Evolutionary conservation across 1,140 invertebrate genomes (phyloP), one percentile per base, ranked within the genome.

Genomic region (Chrysopa pallens): DNA sequence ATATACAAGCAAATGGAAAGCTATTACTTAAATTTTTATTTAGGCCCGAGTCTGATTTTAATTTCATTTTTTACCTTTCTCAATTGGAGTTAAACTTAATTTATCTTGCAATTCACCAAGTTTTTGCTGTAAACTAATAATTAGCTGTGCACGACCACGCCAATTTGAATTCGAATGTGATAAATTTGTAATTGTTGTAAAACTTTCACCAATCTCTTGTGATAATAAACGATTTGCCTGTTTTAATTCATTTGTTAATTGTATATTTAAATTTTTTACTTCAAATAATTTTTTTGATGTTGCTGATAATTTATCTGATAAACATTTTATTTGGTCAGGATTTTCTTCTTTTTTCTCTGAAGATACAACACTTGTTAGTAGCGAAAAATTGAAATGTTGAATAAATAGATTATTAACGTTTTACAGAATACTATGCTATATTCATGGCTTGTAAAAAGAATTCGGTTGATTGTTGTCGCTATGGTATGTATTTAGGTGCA

Each of bases 131-230:
- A 82, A 54, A 27, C 71, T 59, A 11, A 69, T 52, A 43, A 83
- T 79, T 52, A 80, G 76, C 48, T 82, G 74, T 1, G 78, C 76
- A 48, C 79, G 65, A 7, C 80, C 79, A 47, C 77, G 73, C 78
- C 78, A 82, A 23, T 61, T 66, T 0, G 61, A 48, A 43, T 69
- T 67, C 0, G 42, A 36, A 33, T 44, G 51, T 17, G 35, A 47
- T 6, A 50, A 38, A 29, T 14, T 45, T 42, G 52, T 48, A 6
- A 59, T 43, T 29, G 36, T 46, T 38, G 56, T 50, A 37, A 57
- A 52, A 44, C 38, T 51, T 44, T 79, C 75, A 1, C 79, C 80
- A 14, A 78, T 57, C 55, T 81, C 77, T 50, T 77, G 74, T 43
- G 76, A 74, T 11, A 81, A 46, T 43, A 69, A 67, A 48, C 72